Percentiles rank a stretch among this genome's conserved stretches.
Evolutionary conservation across 1,140 invertebrate genomes (phyloP).

Genomic region (Sitodiplosis mosellana): DNA sequence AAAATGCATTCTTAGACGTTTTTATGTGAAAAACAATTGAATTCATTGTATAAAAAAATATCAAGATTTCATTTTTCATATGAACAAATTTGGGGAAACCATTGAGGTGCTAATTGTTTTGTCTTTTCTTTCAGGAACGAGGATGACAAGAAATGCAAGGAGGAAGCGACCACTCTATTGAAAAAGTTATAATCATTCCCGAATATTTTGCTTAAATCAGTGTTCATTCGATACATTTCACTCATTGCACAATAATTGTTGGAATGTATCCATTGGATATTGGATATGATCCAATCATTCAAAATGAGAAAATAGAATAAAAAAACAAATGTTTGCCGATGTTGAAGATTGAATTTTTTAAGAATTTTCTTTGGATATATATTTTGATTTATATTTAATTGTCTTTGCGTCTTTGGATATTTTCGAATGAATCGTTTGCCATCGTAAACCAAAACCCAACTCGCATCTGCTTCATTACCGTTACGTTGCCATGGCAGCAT

Average conservation of each 20-base stretch:
- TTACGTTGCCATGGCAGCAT: too few relatives aligned
- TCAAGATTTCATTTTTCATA: too few relatives aligned
- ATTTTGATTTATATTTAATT: not conserved
- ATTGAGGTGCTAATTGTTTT: too few relatives aligned
- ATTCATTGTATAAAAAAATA: too few relatives aligned
- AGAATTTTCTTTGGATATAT: not conserved
- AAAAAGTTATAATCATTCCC: conserved; percentile 1
- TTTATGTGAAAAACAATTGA: too few relatives aligned
- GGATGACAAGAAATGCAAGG: conserved; percentile 7
- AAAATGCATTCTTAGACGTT: too few relatives aligned
- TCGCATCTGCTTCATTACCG: too few relatives aligned
- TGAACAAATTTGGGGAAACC: too few relatives aligned
- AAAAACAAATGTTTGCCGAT: not conserved
- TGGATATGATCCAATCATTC: too few relatives aligned
- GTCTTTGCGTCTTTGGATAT: not conserved
- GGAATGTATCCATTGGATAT: not conserved
- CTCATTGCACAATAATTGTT: not conserved
- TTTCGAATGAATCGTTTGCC: not conserved
- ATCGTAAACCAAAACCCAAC: not conserved
- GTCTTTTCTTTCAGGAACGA: conserved; percentile 5
- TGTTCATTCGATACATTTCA: not conserved
- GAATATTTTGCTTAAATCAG: not conserved
- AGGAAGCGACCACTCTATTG: conserved; percentile 4
- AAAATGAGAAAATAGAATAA: not conserved
- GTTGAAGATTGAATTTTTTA: not conserved